Evolutionary conservation across 2,888 invertebrate genomes (phyloP).

Genomic region (Chesias legatella): DNA sequence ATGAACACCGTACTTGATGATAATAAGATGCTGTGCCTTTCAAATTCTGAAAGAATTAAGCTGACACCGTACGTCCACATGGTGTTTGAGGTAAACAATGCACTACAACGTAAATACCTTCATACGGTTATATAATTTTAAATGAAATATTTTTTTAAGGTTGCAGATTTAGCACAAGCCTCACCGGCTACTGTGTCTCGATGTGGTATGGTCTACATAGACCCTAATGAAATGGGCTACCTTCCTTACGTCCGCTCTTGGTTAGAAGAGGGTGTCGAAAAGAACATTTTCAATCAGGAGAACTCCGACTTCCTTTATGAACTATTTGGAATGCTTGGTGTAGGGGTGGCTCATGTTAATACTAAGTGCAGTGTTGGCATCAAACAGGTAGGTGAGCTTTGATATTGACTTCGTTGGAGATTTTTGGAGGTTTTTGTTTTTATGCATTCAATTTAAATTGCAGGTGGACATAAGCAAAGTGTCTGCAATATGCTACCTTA

Average conservation of each 20-base stretch:
- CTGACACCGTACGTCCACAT: constrained; percentile 93
- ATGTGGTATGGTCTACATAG: constrained; percentile 95
- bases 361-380: constrained; percentile 87
- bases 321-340: constrained; percentile 85
- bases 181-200: constrained; percentile 93
- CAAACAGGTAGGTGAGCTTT: constrained; percentile 80
- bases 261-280: constrained; percentile 79
- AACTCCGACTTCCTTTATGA: constrained; percentile 83
- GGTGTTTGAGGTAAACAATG: constrained; percentile 85
- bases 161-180: constrained; percentile 91
- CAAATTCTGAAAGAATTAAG: constrained; percentile 94
- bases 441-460: neutral
- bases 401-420: neutral
- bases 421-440: neutral
- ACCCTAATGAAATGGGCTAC: constrained; percentile 91
- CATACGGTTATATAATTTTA: neutral
- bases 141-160: constrained; percentile 46
- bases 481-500: constrained; percentile 85
- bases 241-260: constrained; percentile 90
- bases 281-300: constrained; percentile 72
- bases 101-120: neutral
- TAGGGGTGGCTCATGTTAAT: constrained; percentile 83
- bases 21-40: constrained; percentile 95
- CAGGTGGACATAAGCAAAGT: constrained; percentile 92
- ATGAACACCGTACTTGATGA: constrained; percentile 96